Conservation (phyloP, 2,113 vertebrate species). For the Carassius auratus region DNA sequence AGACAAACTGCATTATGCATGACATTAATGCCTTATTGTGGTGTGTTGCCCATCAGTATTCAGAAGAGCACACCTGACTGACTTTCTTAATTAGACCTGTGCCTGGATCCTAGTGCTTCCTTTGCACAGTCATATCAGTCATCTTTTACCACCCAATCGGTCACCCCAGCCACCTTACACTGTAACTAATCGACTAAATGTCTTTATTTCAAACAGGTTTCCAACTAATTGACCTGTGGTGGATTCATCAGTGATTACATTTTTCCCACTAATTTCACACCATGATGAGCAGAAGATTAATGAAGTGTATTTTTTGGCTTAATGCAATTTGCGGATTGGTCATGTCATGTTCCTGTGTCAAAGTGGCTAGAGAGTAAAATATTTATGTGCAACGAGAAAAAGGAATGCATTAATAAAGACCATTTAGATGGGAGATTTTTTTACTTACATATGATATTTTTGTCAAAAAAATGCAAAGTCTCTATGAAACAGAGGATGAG, state of each 20-base stretch:
- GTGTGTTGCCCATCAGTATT: too few species aligned
- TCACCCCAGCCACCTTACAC: constrained; percentile 42
- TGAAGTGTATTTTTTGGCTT: constrained; percentile 43
- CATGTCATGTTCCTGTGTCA: not conserved
- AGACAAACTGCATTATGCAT: not conserved
- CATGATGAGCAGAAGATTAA: constrained; percentile 48
- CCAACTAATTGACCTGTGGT: constrained; percentile 52
- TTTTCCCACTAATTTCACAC: constrained; percentile 55
- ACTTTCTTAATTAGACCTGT: too few species aligned
- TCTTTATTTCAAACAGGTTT: constrained; percentile 23
- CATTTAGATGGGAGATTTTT: not conserved
- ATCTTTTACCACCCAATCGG: constrained; percentile 46
- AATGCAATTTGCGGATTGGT: constrained; percentile 37
- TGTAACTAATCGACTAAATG: constrained; percentile 41
- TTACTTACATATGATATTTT: too few species aligned
- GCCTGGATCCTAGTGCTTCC: too few species aligned
- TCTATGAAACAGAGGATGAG: too few species aligned
- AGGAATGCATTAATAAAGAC: not conserved
- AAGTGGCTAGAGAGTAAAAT: not conserved
- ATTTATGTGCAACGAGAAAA: not conserved
- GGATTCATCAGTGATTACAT: constrained; percentile 55
- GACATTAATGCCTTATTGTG: too few species aligned
- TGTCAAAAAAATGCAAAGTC: too few species aligned
- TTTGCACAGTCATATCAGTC: constrained; percentile 48
- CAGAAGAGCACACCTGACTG: too few species aligned